Evolutionary conservation across 2,113 vertebrate genomes (phyloP).

Genomic region (Scomber scombrus): DNA sequence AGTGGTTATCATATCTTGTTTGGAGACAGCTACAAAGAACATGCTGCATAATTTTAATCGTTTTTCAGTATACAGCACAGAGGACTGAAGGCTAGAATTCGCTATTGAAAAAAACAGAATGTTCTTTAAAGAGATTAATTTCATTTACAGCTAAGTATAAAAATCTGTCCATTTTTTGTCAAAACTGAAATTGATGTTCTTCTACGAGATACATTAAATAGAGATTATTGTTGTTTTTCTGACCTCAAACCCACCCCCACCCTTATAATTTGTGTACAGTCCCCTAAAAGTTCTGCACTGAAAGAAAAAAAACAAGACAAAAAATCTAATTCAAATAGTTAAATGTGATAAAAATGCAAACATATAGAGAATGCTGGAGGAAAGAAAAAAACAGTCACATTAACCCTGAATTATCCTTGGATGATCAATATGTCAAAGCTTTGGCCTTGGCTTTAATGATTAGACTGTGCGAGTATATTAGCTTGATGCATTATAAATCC

Average conservation of each 20-base stretch:
- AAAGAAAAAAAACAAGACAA: slow-evolving; percentile 2
- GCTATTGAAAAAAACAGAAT: no score
- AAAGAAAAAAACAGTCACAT: slow-evolving; percentile 48
- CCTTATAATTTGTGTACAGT: neutral
- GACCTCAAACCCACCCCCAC: neutral
- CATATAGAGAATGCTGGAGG: neutral
- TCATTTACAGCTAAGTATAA: no score
- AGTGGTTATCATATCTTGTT: no score
- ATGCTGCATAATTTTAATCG: no score
- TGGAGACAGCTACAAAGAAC: no score
- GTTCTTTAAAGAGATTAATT: no score
- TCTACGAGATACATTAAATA: no score
- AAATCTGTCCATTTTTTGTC: no score
- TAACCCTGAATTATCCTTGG: slow-evolving; percentile 62
- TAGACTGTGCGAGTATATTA: slow-evolving; percentile 57
- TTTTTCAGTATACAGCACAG: no score
- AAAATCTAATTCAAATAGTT: neutral
- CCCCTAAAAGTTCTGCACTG: neutral
- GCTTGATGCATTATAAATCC: slow-evolving; percentile 71
- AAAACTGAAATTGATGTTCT: no score
- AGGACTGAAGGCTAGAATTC: no score
- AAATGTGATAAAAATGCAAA: slow-evolving; percentile 28
- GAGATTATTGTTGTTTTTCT: neutral
- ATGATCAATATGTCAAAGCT: slow-evolving; percentile 72
- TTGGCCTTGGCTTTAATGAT: slow-evolving; percentile 68